phyloP scores from a whole-genome alignment of 1,140 invertebrate species.

The Agraylea sexmaculata region DNA sequence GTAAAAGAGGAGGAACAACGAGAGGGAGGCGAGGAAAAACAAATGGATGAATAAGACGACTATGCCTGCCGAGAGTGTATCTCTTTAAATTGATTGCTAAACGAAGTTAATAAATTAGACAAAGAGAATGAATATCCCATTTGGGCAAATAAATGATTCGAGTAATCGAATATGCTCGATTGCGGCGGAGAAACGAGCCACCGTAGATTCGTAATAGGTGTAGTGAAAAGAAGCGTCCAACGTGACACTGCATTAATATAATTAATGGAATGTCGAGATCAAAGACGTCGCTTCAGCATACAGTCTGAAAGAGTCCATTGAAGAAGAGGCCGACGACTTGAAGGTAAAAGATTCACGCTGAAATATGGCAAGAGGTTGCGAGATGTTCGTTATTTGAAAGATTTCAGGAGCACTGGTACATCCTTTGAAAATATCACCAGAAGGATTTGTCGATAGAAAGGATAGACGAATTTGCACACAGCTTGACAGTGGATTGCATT shows the following conservation, averaged over 20 bases:
- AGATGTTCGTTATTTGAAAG: no score
- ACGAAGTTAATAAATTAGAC: conserved; percentile 19
- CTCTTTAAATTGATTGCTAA: conserved; percentile 21
- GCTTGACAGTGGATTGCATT: no score
- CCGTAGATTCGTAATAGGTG: no score
- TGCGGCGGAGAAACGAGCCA: not conserved
- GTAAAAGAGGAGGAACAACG: conserved; percentile 1
- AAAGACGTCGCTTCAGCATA: no score
- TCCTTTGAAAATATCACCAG: no score
- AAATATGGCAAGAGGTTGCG: no score
- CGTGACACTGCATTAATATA: conserved; percentile 17
- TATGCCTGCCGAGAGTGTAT: conserved; percentile 15
- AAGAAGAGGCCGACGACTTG: no score
- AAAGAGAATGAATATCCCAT: conserved; percentile 4
- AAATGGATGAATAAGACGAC: conserved; percentile 13
- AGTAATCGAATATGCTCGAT: conserved; percentile 5
- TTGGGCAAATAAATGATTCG: conserved; percentile 2
- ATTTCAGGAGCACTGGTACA: no score
- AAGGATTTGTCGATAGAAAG: no score
- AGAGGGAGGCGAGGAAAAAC: conserved; percentile 15
- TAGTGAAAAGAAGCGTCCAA: not conserved
- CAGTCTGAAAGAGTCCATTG: no score
- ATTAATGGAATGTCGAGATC: conserved; percentile 14
- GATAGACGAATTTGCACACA: no score
- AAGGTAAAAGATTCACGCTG: no score